Evolutionary conservation across 2,113 vertebrate genomes (phyloP).

Genomic region (Cercocebus atys): DNA sequence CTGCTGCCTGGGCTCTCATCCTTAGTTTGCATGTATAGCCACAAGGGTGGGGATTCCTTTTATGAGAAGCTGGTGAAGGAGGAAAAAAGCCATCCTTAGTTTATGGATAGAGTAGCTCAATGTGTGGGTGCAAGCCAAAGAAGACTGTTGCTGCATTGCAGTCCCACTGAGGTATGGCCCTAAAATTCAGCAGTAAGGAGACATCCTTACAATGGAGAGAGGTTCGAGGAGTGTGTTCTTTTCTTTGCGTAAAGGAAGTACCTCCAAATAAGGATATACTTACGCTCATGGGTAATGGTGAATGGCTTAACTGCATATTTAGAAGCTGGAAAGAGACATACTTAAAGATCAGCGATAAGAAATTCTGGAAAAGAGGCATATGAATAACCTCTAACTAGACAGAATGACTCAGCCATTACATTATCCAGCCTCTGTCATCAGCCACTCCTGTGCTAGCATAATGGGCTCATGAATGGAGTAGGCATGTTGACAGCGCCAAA

Average conservation of each 20-base stretch:
- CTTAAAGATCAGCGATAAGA: not conserved
- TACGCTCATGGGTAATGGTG: not conserved
- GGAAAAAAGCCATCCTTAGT: not conserved
- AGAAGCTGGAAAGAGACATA: not conserved
- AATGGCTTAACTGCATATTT: not conserved
- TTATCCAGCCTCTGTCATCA: not conserved
- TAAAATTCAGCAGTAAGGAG: not conserved
- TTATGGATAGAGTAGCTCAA: not conserved
- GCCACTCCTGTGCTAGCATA: not conserved
- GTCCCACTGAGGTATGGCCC: not conserved
- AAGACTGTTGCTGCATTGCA: not conserved
- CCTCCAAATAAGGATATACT: not conserved
- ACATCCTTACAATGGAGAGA: not conserved
- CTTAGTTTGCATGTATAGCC: not conserved
- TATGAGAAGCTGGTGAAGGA: not conserved
- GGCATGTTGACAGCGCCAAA: too few relatives aligned
- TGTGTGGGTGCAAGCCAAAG: not conserved
- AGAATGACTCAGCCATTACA: not conserved
- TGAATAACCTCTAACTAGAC: too few relatives aligned
- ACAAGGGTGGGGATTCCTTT: not conserved
- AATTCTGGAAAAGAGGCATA: not conserved
- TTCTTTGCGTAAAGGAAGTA: not conserved
- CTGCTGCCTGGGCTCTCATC: too few relatives aligned
- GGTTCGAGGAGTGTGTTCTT: not conserved
- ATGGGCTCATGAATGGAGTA: not conserved